Evolutionary conservation across 2,888 invertebrate genomes (phyloP).

Genomic region (Lepidocyrtoides sp.): DNA sequence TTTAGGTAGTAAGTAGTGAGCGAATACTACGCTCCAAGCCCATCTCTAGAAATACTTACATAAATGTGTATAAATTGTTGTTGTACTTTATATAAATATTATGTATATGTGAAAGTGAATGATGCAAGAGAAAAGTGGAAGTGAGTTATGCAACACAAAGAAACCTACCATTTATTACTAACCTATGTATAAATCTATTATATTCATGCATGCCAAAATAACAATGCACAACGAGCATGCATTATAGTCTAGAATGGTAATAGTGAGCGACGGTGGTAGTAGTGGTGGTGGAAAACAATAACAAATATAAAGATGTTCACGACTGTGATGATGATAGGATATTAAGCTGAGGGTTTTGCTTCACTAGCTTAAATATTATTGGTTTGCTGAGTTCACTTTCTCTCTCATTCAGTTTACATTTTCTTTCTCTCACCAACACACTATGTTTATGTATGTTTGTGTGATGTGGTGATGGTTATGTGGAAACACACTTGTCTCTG

Average conservation of each 20-base stretch:
- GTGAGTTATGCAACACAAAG: slow-evolving; percentile 54
- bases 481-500: slow-evolving; percentile 56
- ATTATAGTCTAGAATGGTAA: too few relatives aligned
- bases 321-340: slow-evolving; percentile 62
- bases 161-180: slow-evolving; percentile 36
- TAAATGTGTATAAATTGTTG: slow-evolving; percentile 28
- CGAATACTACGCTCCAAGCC: neutral
- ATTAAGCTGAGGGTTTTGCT: slow-evolving; percentile 63
- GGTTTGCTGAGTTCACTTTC: slow-evolving; percentile 63
- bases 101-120: slow-evolving; percentile 17
- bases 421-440: neutral
- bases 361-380: slow-evolving; percentile 76
- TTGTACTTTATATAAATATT: neutral
- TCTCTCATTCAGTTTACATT: slow-evolving; percentile 7
- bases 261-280: neutral
- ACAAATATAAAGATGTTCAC: slow-evolving; percentile 58
- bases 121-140: slow-evolving; percentile 48
- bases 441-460: slow-evolving; percentile 6
- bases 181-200: slow-evolving; percentile 1
- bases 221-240: neutral
- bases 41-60: neutral
- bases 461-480: slow-evolving; percentile 71
- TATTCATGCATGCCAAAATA: slow-evolving; percentile 36
- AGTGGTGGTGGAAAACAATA: slow-evolving; percentile 48
- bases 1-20: too few relatives aligned